phyloP scores from a whole-genome alignment of 2,113 vertebrate species.

The Caretta caretta region DNA sequence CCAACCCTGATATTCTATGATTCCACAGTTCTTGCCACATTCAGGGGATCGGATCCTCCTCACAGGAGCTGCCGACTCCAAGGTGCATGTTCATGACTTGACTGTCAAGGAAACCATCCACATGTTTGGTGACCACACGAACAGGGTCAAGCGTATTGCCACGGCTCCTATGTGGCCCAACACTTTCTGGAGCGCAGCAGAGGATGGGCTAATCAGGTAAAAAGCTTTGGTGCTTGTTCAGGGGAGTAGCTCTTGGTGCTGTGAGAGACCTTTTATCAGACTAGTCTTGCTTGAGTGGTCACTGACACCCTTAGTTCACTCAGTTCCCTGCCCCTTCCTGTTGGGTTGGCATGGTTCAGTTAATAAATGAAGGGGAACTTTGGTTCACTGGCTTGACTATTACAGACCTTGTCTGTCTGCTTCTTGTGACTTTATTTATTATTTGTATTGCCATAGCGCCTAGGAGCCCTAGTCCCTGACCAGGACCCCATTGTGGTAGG shows the following conservation, averaged over 20 bases:
- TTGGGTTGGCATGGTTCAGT: not conserved
- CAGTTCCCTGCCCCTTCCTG: not conserved
- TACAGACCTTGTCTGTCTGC: not conserved
- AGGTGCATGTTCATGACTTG: conserved; percentile 97
- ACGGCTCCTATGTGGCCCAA: conserved; percentile 99
- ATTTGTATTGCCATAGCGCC: not conserved
- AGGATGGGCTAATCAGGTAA: conserved; percentile 96
- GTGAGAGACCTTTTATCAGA: not conserved
- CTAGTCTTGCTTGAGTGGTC: not conserved
- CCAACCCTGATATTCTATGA: too few species aligned
- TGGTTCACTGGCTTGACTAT: not conserved
- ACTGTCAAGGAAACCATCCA: conserved; percentile 96
- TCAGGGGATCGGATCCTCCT: conserved; percentile 95
- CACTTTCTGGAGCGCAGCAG: conserved; percentile 98
- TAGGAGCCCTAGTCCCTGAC: not conserved
- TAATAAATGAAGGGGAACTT: not conserved
- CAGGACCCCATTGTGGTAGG: not conserved
- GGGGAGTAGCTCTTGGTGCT: not conserved
- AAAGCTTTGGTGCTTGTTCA: not conserved
- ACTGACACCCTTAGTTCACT: not conserved
- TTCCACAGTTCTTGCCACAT: conserved; percentile 93
- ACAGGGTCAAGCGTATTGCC: conserved; percentile 96
- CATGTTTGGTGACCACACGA: conserved; percentile 99
- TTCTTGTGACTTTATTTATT: not conserved
- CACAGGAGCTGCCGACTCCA: conserved; percentile 96